Base-by-base conservation (phyloP, 2,888 invertebrate genomes). In the Palloptera scutellata region DNA sequence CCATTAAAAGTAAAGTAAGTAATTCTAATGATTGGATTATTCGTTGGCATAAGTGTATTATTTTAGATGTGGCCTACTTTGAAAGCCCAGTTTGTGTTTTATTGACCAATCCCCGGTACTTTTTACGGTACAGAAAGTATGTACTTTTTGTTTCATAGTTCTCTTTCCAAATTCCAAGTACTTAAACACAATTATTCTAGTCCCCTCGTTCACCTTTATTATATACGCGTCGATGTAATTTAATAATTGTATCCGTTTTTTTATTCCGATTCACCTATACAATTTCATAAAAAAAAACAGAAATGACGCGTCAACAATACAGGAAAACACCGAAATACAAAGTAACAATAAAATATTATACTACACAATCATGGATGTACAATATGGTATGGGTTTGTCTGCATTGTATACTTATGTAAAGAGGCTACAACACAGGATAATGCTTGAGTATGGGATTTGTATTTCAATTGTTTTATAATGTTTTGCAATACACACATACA, bases 201-300 rank as follows among this genome's bases (percentile, higher is more conserved):
- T 30, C 30, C 30, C 30, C 30, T 30, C 30, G 6, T 30, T 30
- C 30, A 30, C 30, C 30, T 30, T 30, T 30, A 30, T 30, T 30
- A 6, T 4, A 30, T 30, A 30, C 30, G 15, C 48, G 15, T 10
- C 19, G 12, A 41, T 61, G 57, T 41, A 59, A 61, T 67, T 61
- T 54, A 58, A 59, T 68, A 64, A 68, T 68, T 68, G 68, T 68
- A 64, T 64, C 61, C 61, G 55, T 64, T 64, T 58, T 64, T 48
- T 17, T 48, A 6, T 30, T 30, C 30, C 30, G 6, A 30, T 30
- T 30, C 30, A 30, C 30, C 30, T 30, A 30, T 30, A 30, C 30
- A 30, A 6, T 4, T 30, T 13, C 51, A 59, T 52, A 53, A 30
- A 64, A 19, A 45, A 57, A 20, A 48, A 19, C 17, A 41, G 55